Evolutionary conservation across 2,113 vertebrate species (phyloP), one percentile per base, ranked within the genome.

Genomic region (Sinocyclocheilus anshuiensis): DNA sequence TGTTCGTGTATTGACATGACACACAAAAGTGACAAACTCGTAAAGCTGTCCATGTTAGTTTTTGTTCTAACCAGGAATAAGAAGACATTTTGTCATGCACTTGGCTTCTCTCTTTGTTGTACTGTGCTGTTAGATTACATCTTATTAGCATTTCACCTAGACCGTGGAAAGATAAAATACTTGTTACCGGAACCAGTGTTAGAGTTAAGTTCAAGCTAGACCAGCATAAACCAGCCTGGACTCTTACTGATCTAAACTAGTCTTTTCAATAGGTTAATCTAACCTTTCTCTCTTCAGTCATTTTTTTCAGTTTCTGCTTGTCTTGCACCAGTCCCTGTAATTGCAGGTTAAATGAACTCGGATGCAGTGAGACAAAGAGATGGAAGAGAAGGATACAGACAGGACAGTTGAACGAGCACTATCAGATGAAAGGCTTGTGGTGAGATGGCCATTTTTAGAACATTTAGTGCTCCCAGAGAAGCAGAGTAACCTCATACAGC

Each of bases 361-460:
- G 67, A 87, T 80, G 65, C 76, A 80, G 24, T 72, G 26, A 72
- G 53, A 87, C 63, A 61, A 18, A 80, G 53, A 83, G 61, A 53
- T 55, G 65, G 24, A 80, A 72, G 13, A 87, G 50, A 84, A 72
- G 26, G 65, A 87, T 74, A 20, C 82, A 75, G 78, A 57, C 63
- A 87, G 77, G 26, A 12, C 77, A 69, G 77, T 53, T 84, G 86
- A 83, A 79, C 75, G 20, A 74, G 75, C 48, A 74, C 71, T 76
- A 61, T 83, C 81, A 84, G 81, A 84, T 79, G 55, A 87, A 84
- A 61, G 81, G 63, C 36, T 75, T 81, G 77, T 63, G 77, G 67
- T 57, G 13, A 8, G 20, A 42, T 42, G 79, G 67, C 74, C 74
- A 78, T 84, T 87, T 87, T 83, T 78, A 77, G 77, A 84, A 61